These are phyloP conservation scores for Brachionus paranguensis DNA, from an alignment of 1,140 invertebrate genomes.

Conservation along the genomic window DNA sequence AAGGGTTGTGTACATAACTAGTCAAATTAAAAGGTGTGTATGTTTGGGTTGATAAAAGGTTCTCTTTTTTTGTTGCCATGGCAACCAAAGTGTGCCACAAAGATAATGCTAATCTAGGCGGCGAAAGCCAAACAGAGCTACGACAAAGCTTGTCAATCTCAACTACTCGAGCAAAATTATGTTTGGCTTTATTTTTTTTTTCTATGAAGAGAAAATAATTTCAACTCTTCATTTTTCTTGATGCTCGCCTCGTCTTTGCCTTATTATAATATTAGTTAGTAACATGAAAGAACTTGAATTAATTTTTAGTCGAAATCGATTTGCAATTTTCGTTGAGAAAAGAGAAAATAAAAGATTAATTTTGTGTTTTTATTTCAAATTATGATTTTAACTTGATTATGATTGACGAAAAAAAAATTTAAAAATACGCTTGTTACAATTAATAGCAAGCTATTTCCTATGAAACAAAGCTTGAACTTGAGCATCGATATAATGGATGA, in stretches of 20 bases:
- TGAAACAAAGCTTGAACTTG: not conserved
- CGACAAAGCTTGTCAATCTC: not conserved
- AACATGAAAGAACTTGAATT: not conserved
- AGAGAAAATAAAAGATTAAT: not conserved
- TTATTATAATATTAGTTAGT: constrained; percentile 23
- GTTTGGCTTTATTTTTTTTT: constrained; percentile 7
- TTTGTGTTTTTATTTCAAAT: constrained; percentile 19
- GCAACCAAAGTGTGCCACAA: not conserved
- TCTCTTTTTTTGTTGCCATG: not conserved
- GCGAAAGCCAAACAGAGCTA: not conserved
- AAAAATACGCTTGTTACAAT: not conserved
- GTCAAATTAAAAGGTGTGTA: not conserved
- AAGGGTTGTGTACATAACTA: not conserved
- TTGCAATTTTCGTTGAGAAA: not conserved
- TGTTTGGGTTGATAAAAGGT: not conserved
- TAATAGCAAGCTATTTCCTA: not conserved
- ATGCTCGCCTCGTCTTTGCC: not conserved
- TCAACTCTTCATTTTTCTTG: not conserved
- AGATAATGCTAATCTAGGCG: not conserved
- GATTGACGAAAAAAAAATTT: constrained; percentile 6
- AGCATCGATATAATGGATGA: not conserved
- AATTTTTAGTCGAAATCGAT: constrained; percentile 13
- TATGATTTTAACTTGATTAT: constrained; percentile 25
- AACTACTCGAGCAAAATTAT: constrained; percentile 3
- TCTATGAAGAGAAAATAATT: not conserved